Evolutionary conservation across 2,113 vertebrate species (phyloP), one percentile per base, ranked within the genome.

Genomic region (Chaetops frenatus): DNA sequence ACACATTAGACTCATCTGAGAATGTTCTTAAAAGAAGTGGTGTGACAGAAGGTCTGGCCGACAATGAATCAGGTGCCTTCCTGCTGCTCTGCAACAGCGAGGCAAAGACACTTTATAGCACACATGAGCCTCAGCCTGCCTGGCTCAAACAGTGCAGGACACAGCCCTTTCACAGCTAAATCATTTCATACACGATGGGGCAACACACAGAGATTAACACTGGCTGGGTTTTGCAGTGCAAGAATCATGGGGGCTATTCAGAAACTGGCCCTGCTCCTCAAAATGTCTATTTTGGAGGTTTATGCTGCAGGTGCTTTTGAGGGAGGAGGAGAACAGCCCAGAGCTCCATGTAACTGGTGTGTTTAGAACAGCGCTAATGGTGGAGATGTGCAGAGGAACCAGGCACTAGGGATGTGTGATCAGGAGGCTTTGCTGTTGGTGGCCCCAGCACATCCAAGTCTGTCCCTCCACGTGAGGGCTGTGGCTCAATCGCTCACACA

Each of bases 1-100:
- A 97, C 97, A 99, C 96, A 98, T 98, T 99, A 99, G 99, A 99
- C 94, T 99, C 99, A 92, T 99, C 99, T 99, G 99, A 99, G 99
- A 99, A 99, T 35, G 99, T 99, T 99, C 99, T 98, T 98, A 99
- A 99, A 98, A 99, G 99, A 97, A 99, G 99, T 96, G 99, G 99
- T 98, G 98, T 98, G 98, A 98, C 98, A 98, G 99, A 98, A 97
- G 99, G 98, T 98, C 94, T 98, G 98, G 98, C 51, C 97, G 98
- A 98, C 97, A 97, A 95, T 97, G 96, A 97, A 94, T 95, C 98
- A 98, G 98, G 98, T 81, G 80, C 97, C 96, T 94, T 98, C 96
- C 98, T 98, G 97, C 98, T 97, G 99, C 96, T 97, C 99, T 99
- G 98, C 97, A 99, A 99, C 94, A 98, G 98, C 95, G 98, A 99